Conservation (phyloP, 2,797 vertebrate genomes). For the Gymnoscopelus braueri region DNA sequence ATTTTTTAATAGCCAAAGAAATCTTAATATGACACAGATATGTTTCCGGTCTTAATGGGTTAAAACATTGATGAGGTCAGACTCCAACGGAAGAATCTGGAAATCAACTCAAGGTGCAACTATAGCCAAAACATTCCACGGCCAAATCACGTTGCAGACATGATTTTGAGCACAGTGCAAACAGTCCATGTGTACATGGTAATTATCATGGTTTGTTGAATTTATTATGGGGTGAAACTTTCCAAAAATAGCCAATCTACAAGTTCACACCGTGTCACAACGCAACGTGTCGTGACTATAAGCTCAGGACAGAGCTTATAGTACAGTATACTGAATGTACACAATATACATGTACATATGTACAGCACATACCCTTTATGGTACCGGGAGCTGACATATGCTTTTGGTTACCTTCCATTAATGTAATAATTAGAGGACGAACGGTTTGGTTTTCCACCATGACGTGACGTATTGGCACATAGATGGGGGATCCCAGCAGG, state of each 20-base stretch:
- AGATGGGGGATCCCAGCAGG: background rate
- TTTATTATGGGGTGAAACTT: background rate
- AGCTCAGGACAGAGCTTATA: background rate
- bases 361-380: too few relatives aligned
- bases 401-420: slow-evolving; percentile 25
- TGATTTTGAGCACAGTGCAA: background rate
- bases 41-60: too few relatives aligned
- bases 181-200: background rate
- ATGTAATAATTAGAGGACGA: slow-evolving; percentile 13
- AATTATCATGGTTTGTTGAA: background rate
- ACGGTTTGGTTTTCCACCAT: slow-evolving; percentile 16
- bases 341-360: too few relatives aligned
- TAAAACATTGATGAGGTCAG: slow-evolving; percentile 5
- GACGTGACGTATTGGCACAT: slow-evolving; percentile 5
- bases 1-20: too few relatives aligned
- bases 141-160: slow-evolving; percentile 7
- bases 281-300: too few relatives aligned
- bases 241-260: too few relatives aligned
- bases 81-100: slow-evolving; percentile 13
- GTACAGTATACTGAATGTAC: too few relatives aligned
- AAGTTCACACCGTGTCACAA: background rate
- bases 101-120: slow-evolving; percentile 28
- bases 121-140: background rate
- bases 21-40: too few relatives aligned
- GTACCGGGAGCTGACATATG: slow-evolving; percentile 6